Base-by-base conservation (phyloP, 2,888 invertebrate genomes). In the Biston betularia region DNA sequence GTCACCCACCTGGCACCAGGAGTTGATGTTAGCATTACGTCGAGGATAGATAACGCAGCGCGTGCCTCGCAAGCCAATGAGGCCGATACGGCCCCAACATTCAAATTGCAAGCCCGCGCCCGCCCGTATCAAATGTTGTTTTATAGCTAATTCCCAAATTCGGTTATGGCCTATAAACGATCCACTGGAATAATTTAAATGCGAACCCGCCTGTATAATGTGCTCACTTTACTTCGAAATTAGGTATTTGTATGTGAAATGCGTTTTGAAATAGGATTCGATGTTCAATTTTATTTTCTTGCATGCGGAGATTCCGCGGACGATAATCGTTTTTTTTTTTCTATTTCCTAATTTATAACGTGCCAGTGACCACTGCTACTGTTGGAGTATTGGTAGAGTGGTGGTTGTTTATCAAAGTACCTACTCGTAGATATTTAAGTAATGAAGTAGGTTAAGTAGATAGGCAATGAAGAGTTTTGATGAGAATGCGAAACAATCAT, bases 121-220 rank as follows among this genome's bases (percentile, higher is more conserved):
- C 87, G 89, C 92, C 92, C 93, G 91, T 91, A 92, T 93, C 93
- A 93, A 93, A 93, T 93, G 93, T 92, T 93, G 93, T 93, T 93
- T 93, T 93, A 93, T 93, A 92, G 93, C 93, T 93, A 93, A 93
- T 93, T 93, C 92, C 93, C 90, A 93, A 93, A 93, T 93, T 93
- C 93, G 86, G 93, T 93, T 93, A 93, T 93, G 92, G 93, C 92
- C 93, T 93, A 93, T 93, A 93, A 93, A 93, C 93, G 93, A 93
- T 93, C 92, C 92, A 89, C 87, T 87, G 90, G 93, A 92, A 93
- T 93, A 93, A 93, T 93, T 93, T 93, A 93, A 93, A 93, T 89
- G 92, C 92, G 92, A 87, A 88, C 89, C 91, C 89, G 92, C 88
- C 88, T 87, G 90, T 92, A 93, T 92, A 93, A 93, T 90, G 93